These are phyloP conservation scores for Ectemnius lituratus DNA, from an alignment of 2,888 invertebrate genomes.

Conservation along the genomic window DNA sequence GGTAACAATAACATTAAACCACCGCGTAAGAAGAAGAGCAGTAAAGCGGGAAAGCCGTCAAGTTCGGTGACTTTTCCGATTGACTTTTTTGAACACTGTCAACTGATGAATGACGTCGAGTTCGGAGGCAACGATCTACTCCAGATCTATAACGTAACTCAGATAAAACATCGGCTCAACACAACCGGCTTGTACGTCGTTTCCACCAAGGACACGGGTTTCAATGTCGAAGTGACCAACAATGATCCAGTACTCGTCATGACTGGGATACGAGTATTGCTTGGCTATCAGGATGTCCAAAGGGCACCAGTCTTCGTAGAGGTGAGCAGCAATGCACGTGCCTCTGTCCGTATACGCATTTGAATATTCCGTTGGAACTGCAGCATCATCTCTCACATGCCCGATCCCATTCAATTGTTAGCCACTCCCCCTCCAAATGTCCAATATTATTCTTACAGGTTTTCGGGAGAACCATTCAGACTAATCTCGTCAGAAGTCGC, in stretches of 20 bases:
- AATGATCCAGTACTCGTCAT: slow-evolving; percentile 93
- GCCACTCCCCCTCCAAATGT: neutral
- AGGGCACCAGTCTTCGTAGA: slow-evolving; percentile 89
- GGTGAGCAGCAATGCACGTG: slow-evolving; percentile 72
- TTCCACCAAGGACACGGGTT: slow-evolving; percentile 93
- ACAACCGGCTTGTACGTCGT: slow-evolving; percentile 94
- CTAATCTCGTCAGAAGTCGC: slow-evolving; percentile 86
- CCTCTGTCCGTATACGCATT: neutral
- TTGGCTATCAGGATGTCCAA: slow-evolving; percentile 91
- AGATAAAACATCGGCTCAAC: slow-evolving; percentile 94
- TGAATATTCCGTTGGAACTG: too few relatives aligned
- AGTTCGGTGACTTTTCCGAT: slow-evolving; percentile 91
- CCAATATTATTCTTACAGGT: slow-evolving; percentile 75
- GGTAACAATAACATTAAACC: slow-evolving; percentile 83
- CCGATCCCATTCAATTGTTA: too few relatives aligned
- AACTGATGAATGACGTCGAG: slow-evolving; percentile 94
- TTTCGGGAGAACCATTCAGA: slow-evolving; percentile 86
- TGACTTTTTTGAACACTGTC: slow-evolving; percentile 98
- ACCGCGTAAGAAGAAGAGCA: slow-evolving; percentile 81
- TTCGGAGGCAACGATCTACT: slow-evolving; percentile 96
- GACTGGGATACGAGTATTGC: slow-evolving; percentile 90
- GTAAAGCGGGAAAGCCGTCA: slow-evolving; percentile 81
- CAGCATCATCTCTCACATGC: too few relatives aligned
- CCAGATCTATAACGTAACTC: slow-evolving; percentile 95
- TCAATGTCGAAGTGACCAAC: slow-evolving; percentile 92